Evolutionary conservation across 2,113 vertebrate species (phyloP).

Genomic region (Indicator maculatus): DNA sequence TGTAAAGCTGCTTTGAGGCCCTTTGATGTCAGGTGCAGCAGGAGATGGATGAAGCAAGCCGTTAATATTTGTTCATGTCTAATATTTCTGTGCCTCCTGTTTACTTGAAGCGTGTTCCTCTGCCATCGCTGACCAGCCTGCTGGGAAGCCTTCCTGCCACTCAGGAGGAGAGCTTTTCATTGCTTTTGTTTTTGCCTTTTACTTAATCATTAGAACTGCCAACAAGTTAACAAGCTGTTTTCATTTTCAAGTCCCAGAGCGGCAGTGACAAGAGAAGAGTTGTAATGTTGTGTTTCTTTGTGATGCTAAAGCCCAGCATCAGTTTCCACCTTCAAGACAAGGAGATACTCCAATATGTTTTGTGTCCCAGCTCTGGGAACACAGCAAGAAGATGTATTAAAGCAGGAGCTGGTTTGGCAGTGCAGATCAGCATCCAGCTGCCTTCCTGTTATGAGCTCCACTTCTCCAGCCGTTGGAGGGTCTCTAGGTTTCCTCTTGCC

Average conservation of each 20-base stretch:
- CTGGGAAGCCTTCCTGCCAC: not conserved
- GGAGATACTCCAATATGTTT: not conserved
- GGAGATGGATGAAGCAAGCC: slow-evolving; percentile 3
- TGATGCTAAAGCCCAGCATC: not conserved
- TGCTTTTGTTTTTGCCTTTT: not conserved
- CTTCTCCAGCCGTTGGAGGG: not conserved
- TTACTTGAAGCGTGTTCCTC: not conserved
- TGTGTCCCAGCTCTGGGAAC: not conserved
- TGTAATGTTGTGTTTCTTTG: not conserved
- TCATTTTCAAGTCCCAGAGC: not conserved
- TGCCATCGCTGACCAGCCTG: not conserved
- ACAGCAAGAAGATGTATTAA: slow-evolving; percentile 14
- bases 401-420: not conserved
- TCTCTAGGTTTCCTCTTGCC: not conserved
- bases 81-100: slow-evolving; percentile 12
- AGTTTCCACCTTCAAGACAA: slow-evolving; percentile 11
- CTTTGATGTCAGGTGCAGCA: slow-evolving; percentile 41
- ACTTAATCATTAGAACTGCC: slow-evolving; percentile 5
- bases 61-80: slow-evolving; percentile 39
- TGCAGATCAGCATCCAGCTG: not conserved
- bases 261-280: not conserved
- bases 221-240: slow-evolving; percentile 33
- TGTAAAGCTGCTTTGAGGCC: slow-evolving; percentile 52
- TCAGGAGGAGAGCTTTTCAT: not conserved
- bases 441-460: not conserved